Evolutionary conservation across 2,888 invertebrate species (phyloP).

Genomic region (Andrena fulva): DNA sequence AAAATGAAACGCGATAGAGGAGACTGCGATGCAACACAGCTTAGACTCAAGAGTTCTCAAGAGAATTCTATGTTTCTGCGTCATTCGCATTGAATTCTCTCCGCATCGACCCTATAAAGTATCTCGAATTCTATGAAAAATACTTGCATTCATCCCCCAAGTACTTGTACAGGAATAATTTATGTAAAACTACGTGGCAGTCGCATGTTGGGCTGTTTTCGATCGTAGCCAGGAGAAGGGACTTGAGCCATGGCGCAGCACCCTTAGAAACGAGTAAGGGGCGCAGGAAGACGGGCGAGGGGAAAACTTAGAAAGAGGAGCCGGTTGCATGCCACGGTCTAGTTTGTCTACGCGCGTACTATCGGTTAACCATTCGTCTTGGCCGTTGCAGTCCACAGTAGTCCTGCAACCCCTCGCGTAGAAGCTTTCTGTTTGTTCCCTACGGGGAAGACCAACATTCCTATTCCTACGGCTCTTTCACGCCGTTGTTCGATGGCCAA

Average conservation of each 20-base stretch:
- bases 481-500: conserved; percentile 31
- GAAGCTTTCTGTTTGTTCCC: conserved; percentile 52
- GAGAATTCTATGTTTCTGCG: too few species aligned
- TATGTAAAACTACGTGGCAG: background rate
- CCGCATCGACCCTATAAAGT: too few species aligned
- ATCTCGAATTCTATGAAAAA: background rate
- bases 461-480: conserved; percentile 61
- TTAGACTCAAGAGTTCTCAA: too few species aligned
- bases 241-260: background rate
- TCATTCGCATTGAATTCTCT: background rate
- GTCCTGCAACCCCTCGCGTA: conserved; percentile 39
- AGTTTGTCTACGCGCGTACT: conserved; percentile 73
- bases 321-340: conserved; percentile 70
- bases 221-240: background rate
- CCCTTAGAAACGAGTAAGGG: background rate
- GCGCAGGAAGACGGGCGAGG: background rate
- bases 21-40: too few species aligned
- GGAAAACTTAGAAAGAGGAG: conserved; percentile 34
- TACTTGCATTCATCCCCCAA: too few species aligned
- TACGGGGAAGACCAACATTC: conserved; percentile 59
- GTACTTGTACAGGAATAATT: too few species aligned
- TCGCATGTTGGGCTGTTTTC: background rate
- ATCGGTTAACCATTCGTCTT: conserved; percentile 80
- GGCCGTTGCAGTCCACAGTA: conserved; percentile 50
- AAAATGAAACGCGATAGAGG: too few species aligned